Evolutionary conservation across 2,113 vertebrate genomes (phyloP).

Genomic region (Platysternon megacephalum): DNA sequence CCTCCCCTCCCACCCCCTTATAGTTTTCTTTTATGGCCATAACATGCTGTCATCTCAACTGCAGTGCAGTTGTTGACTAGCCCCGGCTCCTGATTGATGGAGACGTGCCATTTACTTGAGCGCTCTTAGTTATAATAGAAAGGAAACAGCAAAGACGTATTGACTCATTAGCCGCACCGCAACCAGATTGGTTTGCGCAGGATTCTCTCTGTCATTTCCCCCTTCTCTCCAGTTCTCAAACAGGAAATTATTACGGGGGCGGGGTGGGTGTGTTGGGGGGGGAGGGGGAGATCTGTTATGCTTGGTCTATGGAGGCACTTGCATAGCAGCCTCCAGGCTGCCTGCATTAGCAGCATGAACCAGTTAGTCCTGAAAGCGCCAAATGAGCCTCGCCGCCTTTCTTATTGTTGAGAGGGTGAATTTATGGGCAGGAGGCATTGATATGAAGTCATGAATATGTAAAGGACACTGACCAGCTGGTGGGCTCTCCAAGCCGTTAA

Average conservation of each 20-base stretch:
- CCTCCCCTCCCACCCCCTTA: neutral
- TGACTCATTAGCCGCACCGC: neutral
- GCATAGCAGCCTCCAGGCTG: neutral
- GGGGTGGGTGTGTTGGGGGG: too few species aligned
- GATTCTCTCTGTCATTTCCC: neutral
- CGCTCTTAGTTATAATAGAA: neutral
- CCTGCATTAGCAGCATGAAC: neutral
- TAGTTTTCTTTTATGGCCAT: neutral
- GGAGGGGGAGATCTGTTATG: neutral
- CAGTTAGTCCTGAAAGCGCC: neutral
- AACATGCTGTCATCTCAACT: neutral
- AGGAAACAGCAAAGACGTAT: neutral
- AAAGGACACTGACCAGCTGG: neutral
- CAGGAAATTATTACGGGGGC: neutral
- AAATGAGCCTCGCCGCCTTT: neutral
- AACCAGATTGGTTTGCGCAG: neutral
- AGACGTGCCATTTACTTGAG: neutral
- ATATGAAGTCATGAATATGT: neutral
- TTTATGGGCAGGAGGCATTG: neutral
- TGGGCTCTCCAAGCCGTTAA: neutral
- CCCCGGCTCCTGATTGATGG: neutral
- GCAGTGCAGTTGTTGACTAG: neutral
- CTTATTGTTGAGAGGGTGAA: neutral
- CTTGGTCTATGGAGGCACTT: neutral
- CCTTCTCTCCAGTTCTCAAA: neutral